Evolutionary conservation across 2,888 invertebrate genomes (phyloP).

Genomic region (Plagodis pulveraria): DNA sequence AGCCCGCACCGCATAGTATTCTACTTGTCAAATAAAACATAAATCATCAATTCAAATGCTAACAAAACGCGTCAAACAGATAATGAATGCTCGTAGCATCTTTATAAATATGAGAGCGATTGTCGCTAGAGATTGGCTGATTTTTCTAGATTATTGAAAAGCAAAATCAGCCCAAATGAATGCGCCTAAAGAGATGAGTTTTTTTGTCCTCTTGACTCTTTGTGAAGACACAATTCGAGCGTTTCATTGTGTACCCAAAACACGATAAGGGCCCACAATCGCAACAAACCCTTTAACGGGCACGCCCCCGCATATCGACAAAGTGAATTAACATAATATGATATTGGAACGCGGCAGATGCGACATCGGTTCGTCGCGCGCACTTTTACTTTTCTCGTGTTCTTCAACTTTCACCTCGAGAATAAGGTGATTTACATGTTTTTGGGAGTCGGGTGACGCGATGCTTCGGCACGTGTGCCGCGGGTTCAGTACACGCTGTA

Average conservation of each 20-base stretch:
- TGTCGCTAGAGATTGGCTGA: conserved; percentile 69
- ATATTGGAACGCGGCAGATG: conserved; percentile 65
- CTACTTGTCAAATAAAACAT: conserved; percentile 50
- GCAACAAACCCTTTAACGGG: conserved; percentile 61
- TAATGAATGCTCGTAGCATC: conserved; percentile 57
- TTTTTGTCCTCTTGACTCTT: conserved; percentile 65
- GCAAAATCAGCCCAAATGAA: conserved; percentile 63
- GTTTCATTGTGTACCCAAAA: conserved; percentile 58
- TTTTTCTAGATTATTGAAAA: conserved; percentile 71
- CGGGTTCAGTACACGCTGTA: not conserved
- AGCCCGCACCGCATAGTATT: conserved; percentile 14
- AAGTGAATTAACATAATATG: conserved; percentile 69
- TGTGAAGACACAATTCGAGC: conserved; percentile 60
- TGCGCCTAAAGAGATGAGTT: conserved; percentile 56
- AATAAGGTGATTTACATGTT: conserved; percentile 75
- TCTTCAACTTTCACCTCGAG: conserved; percentile 82
- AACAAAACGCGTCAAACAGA: conserved; percentile 57
- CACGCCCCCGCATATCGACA: conserved; percentile 56
- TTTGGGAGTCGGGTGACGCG: conserved; percentile 37
- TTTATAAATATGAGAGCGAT: conserved; percentile 54
- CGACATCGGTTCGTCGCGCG: conserved; percentile 50
- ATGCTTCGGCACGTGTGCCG: conserved; percentile 39
- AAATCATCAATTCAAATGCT: conserved; percentile 65
- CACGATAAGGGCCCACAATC: conserved; percentile 66
- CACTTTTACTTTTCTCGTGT: conserved; percentile 80